Conservation (phyloP, 2,113 vertebrate species). For the Pterophyllum scalare region DNA sequence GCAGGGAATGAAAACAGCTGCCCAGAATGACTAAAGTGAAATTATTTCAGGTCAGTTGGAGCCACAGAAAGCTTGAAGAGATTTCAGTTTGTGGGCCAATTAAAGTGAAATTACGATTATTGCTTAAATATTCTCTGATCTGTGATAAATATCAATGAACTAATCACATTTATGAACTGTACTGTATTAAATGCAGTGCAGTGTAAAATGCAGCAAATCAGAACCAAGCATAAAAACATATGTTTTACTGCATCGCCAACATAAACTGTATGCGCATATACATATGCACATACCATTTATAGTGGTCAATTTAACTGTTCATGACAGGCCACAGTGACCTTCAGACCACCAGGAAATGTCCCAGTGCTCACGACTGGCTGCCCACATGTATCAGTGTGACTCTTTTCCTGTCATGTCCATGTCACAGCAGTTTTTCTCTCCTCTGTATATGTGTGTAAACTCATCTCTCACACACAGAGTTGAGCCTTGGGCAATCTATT, state of each 20-base stretch:
- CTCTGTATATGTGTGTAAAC: not conserved
- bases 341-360: not conserved
- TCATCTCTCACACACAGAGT: not conserved
- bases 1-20: not conserved
- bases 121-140: not conserved
- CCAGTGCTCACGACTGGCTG: rapidly evolving
- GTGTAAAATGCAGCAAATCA: not conserved
- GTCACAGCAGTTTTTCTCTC: not conserved
- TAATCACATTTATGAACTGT: not conserved
- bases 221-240: not conserved
- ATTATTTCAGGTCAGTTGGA: not conserved
- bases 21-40: not conserved
- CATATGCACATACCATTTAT: not conserved
- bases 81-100: not conserved
- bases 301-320: rapidly evolving
- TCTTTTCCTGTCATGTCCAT: slow-evolving; percentile 1
- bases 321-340: not conserved
- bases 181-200: not conserved
- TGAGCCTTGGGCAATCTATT: not conserved
- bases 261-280: not conserved
- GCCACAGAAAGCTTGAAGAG: not conserved
- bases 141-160: not conserved
- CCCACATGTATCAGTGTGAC: not conserved
- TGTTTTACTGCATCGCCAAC: not conserved
- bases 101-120: not conserved